Evolutionary conservation across 2,113 vertebrate species (phyloP).

Genomic region (Aphyosemion australe): DNA sequence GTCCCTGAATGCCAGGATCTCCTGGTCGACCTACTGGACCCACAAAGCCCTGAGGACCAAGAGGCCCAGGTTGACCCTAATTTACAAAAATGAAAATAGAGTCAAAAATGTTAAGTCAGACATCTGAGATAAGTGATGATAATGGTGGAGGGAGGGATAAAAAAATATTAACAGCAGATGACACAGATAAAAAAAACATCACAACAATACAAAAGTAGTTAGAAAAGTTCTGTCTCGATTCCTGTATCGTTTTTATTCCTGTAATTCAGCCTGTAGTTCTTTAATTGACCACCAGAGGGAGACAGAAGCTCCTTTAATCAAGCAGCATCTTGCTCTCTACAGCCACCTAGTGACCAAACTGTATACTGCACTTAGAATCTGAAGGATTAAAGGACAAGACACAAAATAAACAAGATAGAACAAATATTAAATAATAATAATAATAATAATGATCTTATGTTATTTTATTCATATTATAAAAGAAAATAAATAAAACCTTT

Average conservation of each 20-base stretch:
- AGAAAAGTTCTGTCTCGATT: no score
- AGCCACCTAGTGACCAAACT: conserved; percentile 49
- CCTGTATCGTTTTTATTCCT: no score
- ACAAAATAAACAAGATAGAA: not conserved
- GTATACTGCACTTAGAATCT: conserved; percentile 3
- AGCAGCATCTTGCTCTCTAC: conserved; percentile 3
- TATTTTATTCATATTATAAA: no score
- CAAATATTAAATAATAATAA: no score
- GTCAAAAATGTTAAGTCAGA: not conserved
- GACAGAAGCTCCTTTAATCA: conserved; percentile 23
- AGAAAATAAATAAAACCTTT: no score
- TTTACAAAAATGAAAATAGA: conserved; percentile 23
- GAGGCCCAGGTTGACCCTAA: conserved; percentile 88
- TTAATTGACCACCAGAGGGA: conserved; percentile 40
- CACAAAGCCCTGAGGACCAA: conserved; percentile 83
- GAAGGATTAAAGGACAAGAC: not conserved
- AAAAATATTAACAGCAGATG: no score
- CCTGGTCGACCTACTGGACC: conserved; percentile 87
- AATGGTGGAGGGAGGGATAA: no score
- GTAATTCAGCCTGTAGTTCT: not conserved
- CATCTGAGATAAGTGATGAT: not conserved
- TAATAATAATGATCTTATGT: no score
- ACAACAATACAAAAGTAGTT: no score
- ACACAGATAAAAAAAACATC: no score
- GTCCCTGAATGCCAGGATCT: conserved; percentile 85